Percentiles rank a stretch among this genome's conserved stretches.
Evolutionary conservation across 2,888 invertebrate genomes (phyloP).

Genomic region (Thera obeliscata): DNA sequence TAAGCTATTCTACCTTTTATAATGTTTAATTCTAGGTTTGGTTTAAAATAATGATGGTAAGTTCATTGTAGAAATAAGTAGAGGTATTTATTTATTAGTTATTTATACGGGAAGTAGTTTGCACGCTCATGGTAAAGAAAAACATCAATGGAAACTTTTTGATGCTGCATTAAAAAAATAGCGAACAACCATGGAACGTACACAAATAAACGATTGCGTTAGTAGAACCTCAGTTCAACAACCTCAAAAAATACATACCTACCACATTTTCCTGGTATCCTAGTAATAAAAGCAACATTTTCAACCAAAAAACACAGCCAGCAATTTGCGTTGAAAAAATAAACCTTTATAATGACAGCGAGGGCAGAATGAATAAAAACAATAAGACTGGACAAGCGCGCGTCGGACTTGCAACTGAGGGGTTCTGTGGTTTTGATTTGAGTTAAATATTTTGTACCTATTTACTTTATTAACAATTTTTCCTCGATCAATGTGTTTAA

Average conservation of each 20-base stretch:
- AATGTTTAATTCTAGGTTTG: neutral
- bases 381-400: conserved; percentile 36
- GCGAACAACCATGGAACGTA: neutral
- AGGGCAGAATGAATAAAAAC: conserved; percentile 47
- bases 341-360: conserved; percentile 55
- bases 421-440: conserved; percentile 2
- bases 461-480: too few relatives aligned
- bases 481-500: neutral
- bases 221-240: conserved; percentile 17
- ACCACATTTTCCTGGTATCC: conserved; percentile 26
- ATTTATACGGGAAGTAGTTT: too few relatives aligned
- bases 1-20: neutral
- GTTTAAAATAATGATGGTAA: too few relatives aligned
- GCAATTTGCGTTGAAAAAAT: conserved; percentile 40
- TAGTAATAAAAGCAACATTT: conserved; percentile 34
- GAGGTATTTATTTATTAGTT: too few relatives aligned
- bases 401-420: neutral
- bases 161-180: too few relatives aligned
- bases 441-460: too few relatives aligned
- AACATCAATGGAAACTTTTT: too few relatives aligned
- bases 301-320: conserved; percentile 36
- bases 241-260: conserved; percentile 31
- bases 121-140: too few relatives aligned
- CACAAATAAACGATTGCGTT: neutral
- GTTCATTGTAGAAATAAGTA: too few relatives aligned